These are phyloP conservation scores for Drosophila imparisetae DNA, from an alignment of 2,888 invertebrate species.

Conservation along the genomic window DNA sequence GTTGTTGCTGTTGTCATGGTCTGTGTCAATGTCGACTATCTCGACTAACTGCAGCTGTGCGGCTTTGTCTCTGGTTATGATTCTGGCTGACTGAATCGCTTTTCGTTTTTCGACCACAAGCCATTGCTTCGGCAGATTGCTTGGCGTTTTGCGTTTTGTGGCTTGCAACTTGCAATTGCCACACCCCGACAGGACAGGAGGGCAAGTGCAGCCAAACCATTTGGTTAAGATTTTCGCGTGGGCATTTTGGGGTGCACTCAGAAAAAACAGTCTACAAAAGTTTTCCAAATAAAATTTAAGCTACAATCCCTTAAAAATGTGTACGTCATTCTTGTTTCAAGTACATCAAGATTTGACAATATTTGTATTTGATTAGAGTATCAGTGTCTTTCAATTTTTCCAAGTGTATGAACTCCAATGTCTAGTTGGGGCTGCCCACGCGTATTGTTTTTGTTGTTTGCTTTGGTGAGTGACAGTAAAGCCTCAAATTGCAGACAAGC, in stretches of 20 bases:
- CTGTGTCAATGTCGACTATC: constrained; percentile 67
- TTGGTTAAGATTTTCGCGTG: constrained; percentile 67
- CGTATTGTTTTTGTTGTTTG: constrained; percentile 38
- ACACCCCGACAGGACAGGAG: constrained; percentile 33
- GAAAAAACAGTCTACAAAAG: neutral
- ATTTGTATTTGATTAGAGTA: neutral
- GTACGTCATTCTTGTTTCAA: neutral
- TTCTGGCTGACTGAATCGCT: constrained; percentile 35
- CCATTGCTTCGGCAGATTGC: constrained; percentile 26
- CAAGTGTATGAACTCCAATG: neutral
- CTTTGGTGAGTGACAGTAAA: constrained; percentile 66
- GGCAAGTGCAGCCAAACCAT: constrained; percentile 68
- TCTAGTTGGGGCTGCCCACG: constrained; percentile 38
- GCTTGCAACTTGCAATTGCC: constrained; percentile 36
- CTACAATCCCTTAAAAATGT: neutral
- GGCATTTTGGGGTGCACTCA: constrained; percentile 28
- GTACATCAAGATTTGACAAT: neutral
- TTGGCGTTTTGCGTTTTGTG: constrained; percentile 51
- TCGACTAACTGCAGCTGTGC: constrained; percentile 18
- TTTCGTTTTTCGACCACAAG: constrained; percentile 62
- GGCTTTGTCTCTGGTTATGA: constrained; percentile 33
- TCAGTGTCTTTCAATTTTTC: neutral
- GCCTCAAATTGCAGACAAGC: constrained; percentile 73
- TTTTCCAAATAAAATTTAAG: neutral
- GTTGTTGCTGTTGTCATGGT: constrained; percentile 32